Evolutionary conservation across 2,113 vertebrate species (phyloP), one percentile per base, ranked within the genome.

Genomic region (Oryzias woworae): DNA sequence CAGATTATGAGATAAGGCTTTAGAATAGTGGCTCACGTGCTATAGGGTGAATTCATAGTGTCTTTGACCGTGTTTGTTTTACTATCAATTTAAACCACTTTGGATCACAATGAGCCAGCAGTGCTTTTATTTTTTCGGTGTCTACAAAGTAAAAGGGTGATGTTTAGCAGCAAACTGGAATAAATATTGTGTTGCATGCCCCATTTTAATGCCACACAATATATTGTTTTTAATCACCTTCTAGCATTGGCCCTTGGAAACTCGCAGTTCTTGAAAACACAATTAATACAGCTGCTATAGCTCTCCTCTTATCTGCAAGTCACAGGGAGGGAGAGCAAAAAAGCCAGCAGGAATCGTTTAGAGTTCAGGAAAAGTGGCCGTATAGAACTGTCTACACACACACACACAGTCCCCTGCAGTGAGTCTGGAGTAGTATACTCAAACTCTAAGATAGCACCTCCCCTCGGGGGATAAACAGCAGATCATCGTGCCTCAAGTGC

Each of bases 211-310:
- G 69, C 62, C 74, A 67, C 60, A 50, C 58, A 18, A 69, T 74
- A 82, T 85, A 84, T 87, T 88, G 78, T 82, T 82, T 84, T 81
- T 82, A 85, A 85, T 88, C 86, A 80, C 76, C 31, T 56, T 53
- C 73, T 69, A 72, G 69, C 74, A 74, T 50, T 42, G 47, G 66
- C 72, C 79, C 45, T 24, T 66, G 61, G 84, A 85, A 89, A 85
- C 85, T 83, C 57, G 48, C 44, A 7, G 50, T 31, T 69, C 80
- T 51, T 80, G 60, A 65, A 71, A 83, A 71, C 60, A 50, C 58
- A 41, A 67, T 63, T 76, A 74, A 63, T 54, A 58, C 24, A 1
- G 76, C 44, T 53, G 73, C 82, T 79, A 52, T 50, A 57, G 79
- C 53, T 57, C n/a, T 78, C 78, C 73, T 58, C 80, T 90, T 89